Evolutionary conservation across 2,113 vertebrate species (phyloP).

Genomic region (Amia ocellicauda): DNA sequence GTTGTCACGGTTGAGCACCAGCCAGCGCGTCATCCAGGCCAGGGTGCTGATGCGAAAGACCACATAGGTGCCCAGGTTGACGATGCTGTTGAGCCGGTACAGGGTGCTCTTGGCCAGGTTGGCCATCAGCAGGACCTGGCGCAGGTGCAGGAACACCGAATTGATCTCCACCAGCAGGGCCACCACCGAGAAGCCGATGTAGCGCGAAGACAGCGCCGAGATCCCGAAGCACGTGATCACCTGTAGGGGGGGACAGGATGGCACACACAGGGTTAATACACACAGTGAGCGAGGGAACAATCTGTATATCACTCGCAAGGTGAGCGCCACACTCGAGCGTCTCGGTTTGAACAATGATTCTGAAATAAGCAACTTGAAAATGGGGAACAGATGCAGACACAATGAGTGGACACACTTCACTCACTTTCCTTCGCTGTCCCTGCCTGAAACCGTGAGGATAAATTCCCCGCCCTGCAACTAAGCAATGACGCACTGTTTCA

Average conservation of each 20-base stretch:
- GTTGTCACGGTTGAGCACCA: conserved; percentile 73
- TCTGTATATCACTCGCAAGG: neutral
- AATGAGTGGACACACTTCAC: no score
- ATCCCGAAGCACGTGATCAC: conserved; percentile 83
- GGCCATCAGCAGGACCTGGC: conserved; percentile 80
- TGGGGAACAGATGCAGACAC: no score
- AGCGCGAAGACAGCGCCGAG: conserved; percentile 65
- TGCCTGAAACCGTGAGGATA: no score
- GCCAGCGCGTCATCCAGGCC: conserved; percentile 89
- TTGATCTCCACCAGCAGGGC: conserved; percentile 90
- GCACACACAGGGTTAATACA: neutral
- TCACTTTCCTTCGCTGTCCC: no score
- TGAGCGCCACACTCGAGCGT: no score
- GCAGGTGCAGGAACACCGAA: conserved; percentile 82
- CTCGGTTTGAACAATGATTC: no score
- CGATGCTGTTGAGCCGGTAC: conserved; percentile 79
- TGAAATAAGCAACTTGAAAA: no score
- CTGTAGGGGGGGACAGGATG: conserved; percentile 46
- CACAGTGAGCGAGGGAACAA: neutral
- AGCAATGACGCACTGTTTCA: no score
- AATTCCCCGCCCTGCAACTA: no score
- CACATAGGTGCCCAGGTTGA: conserved; percentile 83
- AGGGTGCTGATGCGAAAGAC: conserved; percentile 85
- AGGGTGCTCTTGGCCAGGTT: conserved; percentile 48
- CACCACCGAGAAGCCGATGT: conserved; percentile 79